Percentiles rank a stretch among this genome's conserved stretches.
phyloP scores from a whole-genome alignment of 2,797 vertebrate genomes.

The Pelobates cultripes region DNA sequence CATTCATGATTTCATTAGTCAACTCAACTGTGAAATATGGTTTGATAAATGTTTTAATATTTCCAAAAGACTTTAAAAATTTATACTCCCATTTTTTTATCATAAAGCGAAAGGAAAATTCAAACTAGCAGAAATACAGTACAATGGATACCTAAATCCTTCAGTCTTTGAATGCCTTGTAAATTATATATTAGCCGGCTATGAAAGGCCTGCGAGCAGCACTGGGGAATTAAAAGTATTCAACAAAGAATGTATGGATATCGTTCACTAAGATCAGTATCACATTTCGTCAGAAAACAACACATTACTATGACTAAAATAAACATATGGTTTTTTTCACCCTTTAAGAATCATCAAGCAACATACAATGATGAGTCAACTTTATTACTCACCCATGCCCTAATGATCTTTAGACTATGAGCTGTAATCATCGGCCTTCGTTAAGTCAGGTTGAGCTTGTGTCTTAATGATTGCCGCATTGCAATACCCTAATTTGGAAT shows the following conservation, averaged over 20 bases:
- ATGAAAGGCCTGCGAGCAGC: slow-evolving; percentile 10
- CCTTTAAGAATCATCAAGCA: too few species aligned
- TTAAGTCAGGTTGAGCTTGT: too few species aligned
- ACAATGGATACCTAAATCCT: slow-evolving; percentile 29
- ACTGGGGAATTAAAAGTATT: slow-evolving; percentile 10
- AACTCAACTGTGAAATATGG: slow-evolving; percentile 1
- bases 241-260: background rate
- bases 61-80: slow-evolving; percentile 30
- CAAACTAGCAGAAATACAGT: slow-evolving; percentile 21
- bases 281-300: background rate
- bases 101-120: slow-evolving; percentile 17
- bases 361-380: too few species aligned
- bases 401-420: too few species aligned
- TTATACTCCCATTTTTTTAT: slow-evolving; percentile 15
- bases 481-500: too few species aligned
- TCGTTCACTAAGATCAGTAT: background rate
- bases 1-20: slow-evolving; percentile 33
- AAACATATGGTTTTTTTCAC: too few species aligned
- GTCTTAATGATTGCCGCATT: too few species aligned
- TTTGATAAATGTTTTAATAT: slow-evolving; percentile 43
- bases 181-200: slow-evolving; percentile 20
- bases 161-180: slow-evolving; percentile 1
- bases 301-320: too few species aligned
- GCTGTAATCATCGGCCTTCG: too few species aligned
- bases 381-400: too few species aligned